Base-by-base conservation (phyloP, 2,797 vertebrate species). In the Corythornis leucogaster region DNA sequence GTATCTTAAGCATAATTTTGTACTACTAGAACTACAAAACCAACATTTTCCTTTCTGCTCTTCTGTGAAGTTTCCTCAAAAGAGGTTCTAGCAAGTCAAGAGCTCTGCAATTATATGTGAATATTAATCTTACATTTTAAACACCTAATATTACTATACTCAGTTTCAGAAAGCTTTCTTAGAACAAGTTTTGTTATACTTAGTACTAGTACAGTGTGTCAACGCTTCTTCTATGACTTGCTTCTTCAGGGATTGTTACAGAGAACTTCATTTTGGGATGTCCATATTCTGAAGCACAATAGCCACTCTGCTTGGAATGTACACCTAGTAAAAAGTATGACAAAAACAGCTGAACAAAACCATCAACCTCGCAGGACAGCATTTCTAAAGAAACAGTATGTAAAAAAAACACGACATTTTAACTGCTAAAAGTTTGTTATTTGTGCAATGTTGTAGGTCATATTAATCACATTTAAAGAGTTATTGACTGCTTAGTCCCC, bases 251-350 rank as follows among this genome's bases (percentile, higher is more conserved):
- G 35, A 31, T 2, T 66, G 58, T 38, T 81, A 68, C 53, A 84
- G 51, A 69, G 57, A 61, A 94, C 80, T 84, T 98, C 95, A 98
- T 74, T 97, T 95, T n/a, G 92, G 82, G 62, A 90, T 81, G 97
- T 99, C 98, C 91, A 95, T 96, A 79, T 99, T 99, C 95, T 98
- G 98, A 97, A 99, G 98, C 95, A 99, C 97, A 97, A 99, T 96
- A 87, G 98, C 98, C 93, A 98, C 99, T 97, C 99, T 99, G 98
- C 98, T 99, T 97, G 99, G 99, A 98, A 99, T 98, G 98, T 99
- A 99, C 95, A 99, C 98, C 99, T 99, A 96, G 91, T 79, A 79
- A 92, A 94, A 96, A 89, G 28, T 46, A 71, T 11, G 67, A 97
- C 77, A 93, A 90, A 42, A 86, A 57, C 3, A 38, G 82, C 7